These are phyloP conservation scores for Martes martes DNA, from an alignment of 2,113 vertebrate species.

Conservation along the genomic window DNA sequence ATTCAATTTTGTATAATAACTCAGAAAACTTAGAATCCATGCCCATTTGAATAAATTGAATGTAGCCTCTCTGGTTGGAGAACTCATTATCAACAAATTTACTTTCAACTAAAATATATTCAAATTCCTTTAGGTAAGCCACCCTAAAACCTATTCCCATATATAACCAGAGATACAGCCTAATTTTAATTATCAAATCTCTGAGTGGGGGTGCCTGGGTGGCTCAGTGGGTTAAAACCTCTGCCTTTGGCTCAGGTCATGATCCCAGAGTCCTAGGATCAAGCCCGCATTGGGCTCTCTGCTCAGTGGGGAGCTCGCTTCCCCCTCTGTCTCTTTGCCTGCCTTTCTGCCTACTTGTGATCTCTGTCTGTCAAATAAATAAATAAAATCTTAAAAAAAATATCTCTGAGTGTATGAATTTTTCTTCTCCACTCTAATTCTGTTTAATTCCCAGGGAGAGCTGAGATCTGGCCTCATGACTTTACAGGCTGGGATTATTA, in stretches of 20 bases:
- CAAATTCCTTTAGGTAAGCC: neutral
- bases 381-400: no score
- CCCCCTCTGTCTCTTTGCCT: no score
- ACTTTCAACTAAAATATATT: neutral
- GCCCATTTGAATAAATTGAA: neutral
- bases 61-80: neutral
- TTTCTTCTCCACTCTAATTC: neutral
- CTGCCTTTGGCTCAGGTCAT: no score
- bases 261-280: no score
- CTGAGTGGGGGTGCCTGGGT: neutral
- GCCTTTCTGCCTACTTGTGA: no score
- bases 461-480: neutral
- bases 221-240: no score
- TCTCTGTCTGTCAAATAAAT: no score
- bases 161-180: neutral
- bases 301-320: no score
- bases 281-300: no score
- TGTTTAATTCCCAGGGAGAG: neutral
- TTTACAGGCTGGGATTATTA: neutral
- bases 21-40: neutral
- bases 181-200: neutral
- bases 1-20: neutral
- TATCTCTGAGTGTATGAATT: neutral
- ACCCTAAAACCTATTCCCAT: neutral
- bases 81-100: neutral